Conservation (phyloP, 2,888 invertebrate genomes). For the Philonicus albiceps region DNA sequence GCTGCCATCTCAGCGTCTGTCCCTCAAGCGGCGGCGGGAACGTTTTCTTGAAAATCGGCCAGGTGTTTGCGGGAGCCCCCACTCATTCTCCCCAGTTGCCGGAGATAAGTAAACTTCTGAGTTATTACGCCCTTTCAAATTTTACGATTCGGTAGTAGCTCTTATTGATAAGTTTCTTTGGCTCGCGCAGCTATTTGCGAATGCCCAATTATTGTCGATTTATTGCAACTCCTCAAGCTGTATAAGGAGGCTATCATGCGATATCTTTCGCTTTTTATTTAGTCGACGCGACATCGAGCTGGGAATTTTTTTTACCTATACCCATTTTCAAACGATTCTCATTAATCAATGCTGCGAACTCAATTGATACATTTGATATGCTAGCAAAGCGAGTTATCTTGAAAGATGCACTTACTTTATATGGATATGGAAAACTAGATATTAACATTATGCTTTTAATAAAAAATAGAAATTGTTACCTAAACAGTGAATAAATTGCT, state of each 20-base stretch:
- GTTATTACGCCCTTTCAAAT: constrained; percentile 33
- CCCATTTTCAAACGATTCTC: neutral
- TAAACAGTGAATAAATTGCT: too few relatives aligned
- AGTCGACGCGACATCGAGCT: neutral
- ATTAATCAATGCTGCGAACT: neutral
- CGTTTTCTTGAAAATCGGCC: constrained; percentile 5
- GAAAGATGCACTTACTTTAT: neutral
- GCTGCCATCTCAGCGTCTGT: neutral
- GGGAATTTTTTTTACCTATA: neutral
- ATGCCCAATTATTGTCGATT: neutral
- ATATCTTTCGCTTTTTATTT: neutral
- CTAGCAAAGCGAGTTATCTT: neutral
- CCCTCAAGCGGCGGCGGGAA: neutral
- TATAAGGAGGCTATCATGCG: neutral
- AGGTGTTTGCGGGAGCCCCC: constrained; percentile 15
- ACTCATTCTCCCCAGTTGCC: neutral
- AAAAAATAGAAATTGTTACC: neutral
- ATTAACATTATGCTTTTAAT: neutral
- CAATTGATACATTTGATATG: neutral
- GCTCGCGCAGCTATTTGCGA: neutral
- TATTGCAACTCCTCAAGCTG: neutral
- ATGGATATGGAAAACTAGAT: neutral
- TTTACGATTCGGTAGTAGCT: constrained; percentile 25
- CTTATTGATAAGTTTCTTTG: constrained; percentile 1
- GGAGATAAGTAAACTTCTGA: constrained; percentile 28